Evolutionary conservation across 2,888 invertebrate genomes (phyloP).

Genomic region (Stomorhina lunata): DNA sequence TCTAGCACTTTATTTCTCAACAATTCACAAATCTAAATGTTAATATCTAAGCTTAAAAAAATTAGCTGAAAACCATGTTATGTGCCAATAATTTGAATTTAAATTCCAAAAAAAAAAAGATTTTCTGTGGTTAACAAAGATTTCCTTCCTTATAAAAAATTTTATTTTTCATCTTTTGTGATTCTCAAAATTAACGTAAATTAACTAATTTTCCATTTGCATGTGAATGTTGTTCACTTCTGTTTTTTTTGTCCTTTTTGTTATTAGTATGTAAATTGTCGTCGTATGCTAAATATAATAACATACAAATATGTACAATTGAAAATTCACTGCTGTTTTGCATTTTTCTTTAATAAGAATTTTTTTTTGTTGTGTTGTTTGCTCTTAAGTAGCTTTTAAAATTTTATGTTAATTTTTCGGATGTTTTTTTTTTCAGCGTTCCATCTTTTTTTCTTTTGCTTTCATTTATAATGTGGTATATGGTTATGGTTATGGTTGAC

Average conservation of each 20-base stretch:
- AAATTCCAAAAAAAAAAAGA: background rate
- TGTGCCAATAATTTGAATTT: background rate
- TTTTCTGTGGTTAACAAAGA: background rate
- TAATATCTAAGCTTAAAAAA: background rate
- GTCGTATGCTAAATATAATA: no score
- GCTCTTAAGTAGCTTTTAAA: conserved; percentile 48
- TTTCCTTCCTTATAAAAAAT: background rate
- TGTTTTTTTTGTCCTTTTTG: no score
- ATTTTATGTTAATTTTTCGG: conserved; percentile 56
- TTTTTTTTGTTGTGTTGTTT: background rate
- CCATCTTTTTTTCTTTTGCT: background rate
- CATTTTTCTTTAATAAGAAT: background rate
- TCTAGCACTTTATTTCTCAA: no score
- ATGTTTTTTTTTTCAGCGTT: background rate
- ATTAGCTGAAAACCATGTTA: background rate
- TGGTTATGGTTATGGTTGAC: conserved; percentile 3
- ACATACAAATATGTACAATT: background rate
- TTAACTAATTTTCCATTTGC: conserved; percentile 46
- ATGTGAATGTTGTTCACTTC: conserved; percentile 14
- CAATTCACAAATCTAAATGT: background rate
- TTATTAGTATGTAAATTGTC: conserved; percentile 32
- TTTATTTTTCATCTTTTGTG: background rate
- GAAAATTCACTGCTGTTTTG: background rate
- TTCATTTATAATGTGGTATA: conserved; percentile 1
- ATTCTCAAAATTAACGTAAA: conserved; percentile 21